Base-by-base conservation (phyloP, 2,113 vertebrate genomes). In the Symphodus melops region DNA sequence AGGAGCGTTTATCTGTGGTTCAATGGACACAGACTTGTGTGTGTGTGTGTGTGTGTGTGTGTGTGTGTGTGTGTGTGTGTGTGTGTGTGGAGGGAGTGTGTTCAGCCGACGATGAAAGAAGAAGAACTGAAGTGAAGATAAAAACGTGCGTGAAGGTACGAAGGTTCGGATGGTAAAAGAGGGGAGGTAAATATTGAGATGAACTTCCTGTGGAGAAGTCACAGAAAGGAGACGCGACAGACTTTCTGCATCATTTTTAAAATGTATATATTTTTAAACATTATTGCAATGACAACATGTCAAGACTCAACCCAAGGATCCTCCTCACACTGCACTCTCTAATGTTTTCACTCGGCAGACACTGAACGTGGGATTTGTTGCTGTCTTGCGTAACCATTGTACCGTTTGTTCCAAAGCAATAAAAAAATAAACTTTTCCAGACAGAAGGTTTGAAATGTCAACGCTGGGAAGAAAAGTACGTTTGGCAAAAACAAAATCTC, bases 1-100 rank as follows among this genome's bases (percentile, higher is more conserved):
- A 8, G 64, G 52, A 60, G 49, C 37, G 33, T 19, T 58, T 55
- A 72, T 76, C 75, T 74, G 63, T 67, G 64, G 51, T 77, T 79
- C 63, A 65, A n/a, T 66, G 75, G 62, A 69, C 28, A 25, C 25
- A 62, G 54, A 58, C 37, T n/a, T 65, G 19, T 19, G 37, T 71
- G 37, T 23, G 19, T 19, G 37, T 71, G 37, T 23, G 19, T 19
- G 37, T 71, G 37, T 23, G 19, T 19, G 37, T 71, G 37, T 23
- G 19, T 19, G 37, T 71, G 37, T 23, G 19, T 19, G 37, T 71
- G 37, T 23, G 19, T 19, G 37, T 71, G 37, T 23, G 19, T 19
- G 37, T 71, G 37, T 23, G 19, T 19, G 37, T 71, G 37, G n/a
- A n/a, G n/a, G n/a, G n/a, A n/a, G 19, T 19, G 37, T 71, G 37